phyloP scores from a whole-genome alignment of 2,797 vertebrate species.

The Pteronotus mesoamericanus region DNA sequence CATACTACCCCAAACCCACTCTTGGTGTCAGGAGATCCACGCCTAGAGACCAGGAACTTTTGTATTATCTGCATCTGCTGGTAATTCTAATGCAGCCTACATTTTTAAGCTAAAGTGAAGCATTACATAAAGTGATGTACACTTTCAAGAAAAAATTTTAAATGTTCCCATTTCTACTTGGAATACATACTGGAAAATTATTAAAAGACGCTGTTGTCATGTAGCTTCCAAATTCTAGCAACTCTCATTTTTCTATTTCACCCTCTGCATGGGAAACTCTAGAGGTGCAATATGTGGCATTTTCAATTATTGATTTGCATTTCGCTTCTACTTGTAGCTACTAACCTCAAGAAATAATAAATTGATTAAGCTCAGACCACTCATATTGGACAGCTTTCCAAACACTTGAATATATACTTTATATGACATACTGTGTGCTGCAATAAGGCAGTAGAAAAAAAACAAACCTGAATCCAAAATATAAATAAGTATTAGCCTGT shows the following conservation, averaged over 20 bases:
- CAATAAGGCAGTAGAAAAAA: background rate
- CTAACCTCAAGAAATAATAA: conserved; percentile 14
- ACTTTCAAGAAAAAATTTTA: background rate
- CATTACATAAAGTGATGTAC: background rate
- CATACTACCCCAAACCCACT: background rate
- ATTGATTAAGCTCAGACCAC: background rate
- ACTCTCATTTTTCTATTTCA: background rate
- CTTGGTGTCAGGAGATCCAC: background rate
- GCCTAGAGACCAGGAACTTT: background rate
- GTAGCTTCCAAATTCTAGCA: background rate
- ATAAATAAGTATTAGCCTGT: background rate
- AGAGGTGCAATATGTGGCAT: background rate
- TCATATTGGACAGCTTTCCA: conserved; percentile 15
- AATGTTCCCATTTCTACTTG: background rate
- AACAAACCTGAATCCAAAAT: conserved; percentile 8
- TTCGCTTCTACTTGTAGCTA: conserved; percentile 10
- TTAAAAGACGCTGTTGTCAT: background rate
- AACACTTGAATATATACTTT: background rate
- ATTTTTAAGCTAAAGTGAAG: background rate
- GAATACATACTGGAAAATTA: background rate
- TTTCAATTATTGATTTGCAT: conserved; percentile 25
- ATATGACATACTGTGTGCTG: background rate
- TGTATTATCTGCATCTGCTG: background rate
- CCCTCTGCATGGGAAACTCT: background rate
- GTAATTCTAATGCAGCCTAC: background rate